phyloP scores from a whole-genome alignment of 2,888 invertebrate species.

The Tenodera sinensis region DNA sequence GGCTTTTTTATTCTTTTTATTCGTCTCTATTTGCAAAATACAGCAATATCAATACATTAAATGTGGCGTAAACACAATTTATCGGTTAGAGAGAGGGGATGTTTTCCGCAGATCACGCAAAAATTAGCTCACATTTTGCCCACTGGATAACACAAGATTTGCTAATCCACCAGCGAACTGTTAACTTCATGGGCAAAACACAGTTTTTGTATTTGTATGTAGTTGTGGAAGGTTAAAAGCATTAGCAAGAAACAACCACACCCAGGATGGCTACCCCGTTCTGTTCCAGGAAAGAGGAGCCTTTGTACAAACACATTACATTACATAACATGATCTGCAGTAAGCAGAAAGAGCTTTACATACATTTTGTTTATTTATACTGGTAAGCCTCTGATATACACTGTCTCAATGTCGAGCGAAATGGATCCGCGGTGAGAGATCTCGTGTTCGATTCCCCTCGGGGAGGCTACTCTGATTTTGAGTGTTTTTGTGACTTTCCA shows the following conservation, averaged over 20 bases:
- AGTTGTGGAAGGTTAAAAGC: background rate
- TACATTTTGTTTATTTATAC: no score
- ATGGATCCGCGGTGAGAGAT: no score
- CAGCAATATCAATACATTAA: background rate
- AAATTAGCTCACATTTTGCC: background rate
- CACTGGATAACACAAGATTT: no score
- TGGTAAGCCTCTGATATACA: no score
- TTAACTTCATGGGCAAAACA: background rate
- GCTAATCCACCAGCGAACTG: background rate
- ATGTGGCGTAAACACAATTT: background rate
- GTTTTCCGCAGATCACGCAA: background rate
- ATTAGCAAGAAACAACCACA: background rate
- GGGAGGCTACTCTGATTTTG: no score
- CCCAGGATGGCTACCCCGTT: background rate
- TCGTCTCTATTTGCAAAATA: background rate
- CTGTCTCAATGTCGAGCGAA: no score
- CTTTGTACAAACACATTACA: background rate
- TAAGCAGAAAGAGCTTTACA: no score
- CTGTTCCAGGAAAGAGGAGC: background rate
- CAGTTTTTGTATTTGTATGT: background rate
- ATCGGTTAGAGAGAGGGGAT: background rate
- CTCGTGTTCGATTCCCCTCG: no score
- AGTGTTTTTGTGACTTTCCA: no score
- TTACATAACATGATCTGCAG: no score
- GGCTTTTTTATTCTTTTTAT: background rate